Evolutionary conservation across 2,113 vertebrate genomes (phyloP).

Genomic region (Mellivora capensis): DNA sequence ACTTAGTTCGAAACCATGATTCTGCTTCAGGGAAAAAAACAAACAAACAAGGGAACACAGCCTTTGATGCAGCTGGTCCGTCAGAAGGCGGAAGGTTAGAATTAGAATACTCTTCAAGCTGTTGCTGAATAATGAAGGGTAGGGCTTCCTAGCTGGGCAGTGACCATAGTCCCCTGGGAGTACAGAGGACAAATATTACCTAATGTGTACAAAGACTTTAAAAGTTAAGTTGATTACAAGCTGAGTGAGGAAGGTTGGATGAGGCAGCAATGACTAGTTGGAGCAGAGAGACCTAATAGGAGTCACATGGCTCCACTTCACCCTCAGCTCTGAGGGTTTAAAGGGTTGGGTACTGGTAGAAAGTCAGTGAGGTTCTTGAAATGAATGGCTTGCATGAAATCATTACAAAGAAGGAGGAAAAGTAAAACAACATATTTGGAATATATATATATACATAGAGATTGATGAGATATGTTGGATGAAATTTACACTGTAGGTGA

Average conservation of each 20-base stretch:
- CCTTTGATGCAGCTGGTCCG: slow-evolving; percentile 72
- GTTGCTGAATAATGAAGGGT: slow-evolving; percentile 80
- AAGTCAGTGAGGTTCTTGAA: slow-evolving; percentile 12
- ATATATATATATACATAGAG: background rate
- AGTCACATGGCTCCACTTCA: background rate
- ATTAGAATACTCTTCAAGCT: slow-evolving; percentile 73
- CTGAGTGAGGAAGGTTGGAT: slow-evolving; percentile 38
- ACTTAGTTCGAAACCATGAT: slow-evolving; percentile 61
- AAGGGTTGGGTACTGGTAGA: background rate
- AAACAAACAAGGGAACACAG: slow-evolving; percentile 58
- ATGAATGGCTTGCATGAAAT: background rate
- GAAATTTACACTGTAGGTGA: background rate
- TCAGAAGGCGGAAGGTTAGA: slow-evolving; percentile 71
- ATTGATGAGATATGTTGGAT: background rate
- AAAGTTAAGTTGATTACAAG: slow-evolving; percentile 72
- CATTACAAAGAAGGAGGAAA: background rate
- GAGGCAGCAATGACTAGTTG: slow-evolving; percentile 24
- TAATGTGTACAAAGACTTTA: slow-evolving; percentile 61
- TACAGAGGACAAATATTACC: slow-evolving; percentile 70
- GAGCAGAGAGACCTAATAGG: background rate
- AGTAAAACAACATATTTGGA: background rate
- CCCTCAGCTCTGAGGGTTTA: background rate
- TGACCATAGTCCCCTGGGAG: slow-evolving; percentile 63
- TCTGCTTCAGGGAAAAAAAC: slow-evolving; percentile 56
- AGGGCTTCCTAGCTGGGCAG: slow-evolving; percentile 71